Percentiles rank a stretch among this genome's conserved stretches.
Evolutionary conservation across 2,888 invertebrate genomes (phyloP).

Genomic region (Andrena praecox): DNA sequence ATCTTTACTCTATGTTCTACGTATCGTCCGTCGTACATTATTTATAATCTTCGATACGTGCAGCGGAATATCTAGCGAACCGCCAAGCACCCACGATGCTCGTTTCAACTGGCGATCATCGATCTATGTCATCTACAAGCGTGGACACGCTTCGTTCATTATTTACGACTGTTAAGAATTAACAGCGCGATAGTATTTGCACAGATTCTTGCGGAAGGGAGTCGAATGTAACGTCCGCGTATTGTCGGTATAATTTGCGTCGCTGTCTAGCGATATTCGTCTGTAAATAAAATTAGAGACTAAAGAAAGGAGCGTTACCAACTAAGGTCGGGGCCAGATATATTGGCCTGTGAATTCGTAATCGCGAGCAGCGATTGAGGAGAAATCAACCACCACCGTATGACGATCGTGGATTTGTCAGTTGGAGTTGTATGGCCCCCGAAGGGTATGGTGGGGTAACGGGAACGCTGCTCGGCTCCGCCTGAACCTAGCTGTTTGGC

Average conservation of each 20-base stretch:
- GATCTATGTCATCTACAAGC: conserved; percentile 10
- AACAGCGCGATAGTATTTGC: neutral
- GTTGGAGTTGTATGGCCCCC: too few species aligned
- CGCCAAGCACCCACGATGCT: conserved; percentile 31
- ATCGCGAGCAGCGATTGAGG: too few species aligned
- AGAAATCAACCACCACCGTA: too few species aligned
- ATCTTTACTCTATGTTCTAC: conserved; percentile 62
- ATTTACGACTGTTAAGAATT: neutral
- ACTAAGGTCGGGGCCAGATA: neutral
- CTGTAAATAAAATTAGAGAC: neutral
- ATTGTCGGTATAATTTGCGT: neutral
- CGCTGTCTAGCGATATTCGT: neutral
- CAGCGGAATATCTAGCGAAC: conserved; percentile 33
- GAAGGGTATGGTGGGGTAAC: too few species aligned
- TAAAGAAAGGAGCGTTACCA: neutral
- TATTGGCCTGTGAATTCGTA: too few species aligned
- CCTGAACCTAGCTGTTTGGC: too few species aligned
- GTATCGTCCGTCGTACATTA: conserved; percentile 27
- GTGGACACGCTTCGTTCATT: neutral
- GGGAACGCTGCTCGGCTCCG: too few species aligned
- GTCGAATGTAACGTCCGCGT: neutral
- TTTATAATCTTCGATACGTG: conserved; percentile 11
- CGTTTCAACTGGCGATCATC: conserved; percentile 41
- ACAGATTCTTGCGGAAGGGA: conserved; percentile 2
- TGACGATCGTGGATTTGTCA: too few species aligned